Evolutionary conservation across 1,140 invertebrate genomes (phyloP).

Genomic region (Drosophila mayri): DNA sequence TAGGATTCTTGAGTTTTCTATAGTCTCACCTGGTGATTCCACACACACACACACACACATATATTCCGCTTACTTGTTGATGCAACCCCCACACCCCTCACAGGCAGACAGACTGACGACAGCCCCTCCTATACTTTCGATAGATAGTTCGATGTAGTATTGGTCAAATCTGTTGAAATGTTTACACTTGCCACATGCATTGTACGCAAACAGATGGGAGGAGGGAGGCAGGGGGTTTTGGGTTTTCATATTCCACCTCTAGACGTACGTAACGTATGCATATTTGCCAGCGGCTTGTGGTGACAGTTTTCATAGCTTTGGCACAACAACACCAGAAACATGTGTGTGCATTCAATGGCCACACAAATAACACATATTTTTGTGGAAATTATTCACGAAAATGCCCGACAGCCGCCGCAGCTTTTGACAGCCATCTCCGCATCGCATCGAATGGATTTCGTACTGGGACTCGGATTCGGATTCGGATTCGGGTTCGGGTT

Average conservation of each 20-base stretch:
- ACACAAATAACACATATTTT: constrained; percentile 30
- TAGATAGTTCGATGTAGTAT: constrained; percentile 12
- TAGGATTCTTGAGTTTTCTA: not conserved
- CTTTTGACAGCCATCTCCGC: constrained; percentile 62
- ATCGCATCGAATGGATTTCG: constrained; percentile 16
- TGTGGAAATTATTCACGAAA: constrained; percentile 51
- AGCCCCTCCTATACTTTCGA: not conserved
- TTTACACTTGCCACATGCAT: constrained; percentile 47
- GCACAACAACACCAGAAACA: constrained; percentile 14
- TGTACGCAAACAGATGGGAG: constrained; percentile 2
- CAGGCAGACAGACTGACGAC: not conserved
- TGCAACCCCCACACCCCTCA: constrained; percentile 20
- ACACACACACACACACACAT: not conserved
- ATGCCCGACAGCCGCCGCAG: constrained; percentile 49
- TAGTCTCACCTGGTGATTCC: not conserved
- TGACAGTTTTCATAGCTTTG: constrained; percentile 52
- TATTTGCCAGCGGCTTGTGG: constrained; percentile 26
- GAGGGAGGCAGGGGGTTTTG: not conserved
- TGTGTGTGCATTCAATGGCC: constrained; percentile 18
- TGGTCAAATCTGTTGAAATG: constrained; percentile 56
- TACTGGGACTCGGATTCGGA: constrained; percentile 5
- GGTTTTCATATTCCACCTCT: constrained; percentile 1
- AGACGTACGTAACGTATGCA: not conserved
- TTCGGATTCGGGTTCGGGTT: constrained; percentile 1
- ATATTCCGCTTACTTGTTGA: constrained; percentile 28